Conservation (phyloP, 35 echinoderm and acorn worm genomes). For the Apostichopus californicus region DNA sequence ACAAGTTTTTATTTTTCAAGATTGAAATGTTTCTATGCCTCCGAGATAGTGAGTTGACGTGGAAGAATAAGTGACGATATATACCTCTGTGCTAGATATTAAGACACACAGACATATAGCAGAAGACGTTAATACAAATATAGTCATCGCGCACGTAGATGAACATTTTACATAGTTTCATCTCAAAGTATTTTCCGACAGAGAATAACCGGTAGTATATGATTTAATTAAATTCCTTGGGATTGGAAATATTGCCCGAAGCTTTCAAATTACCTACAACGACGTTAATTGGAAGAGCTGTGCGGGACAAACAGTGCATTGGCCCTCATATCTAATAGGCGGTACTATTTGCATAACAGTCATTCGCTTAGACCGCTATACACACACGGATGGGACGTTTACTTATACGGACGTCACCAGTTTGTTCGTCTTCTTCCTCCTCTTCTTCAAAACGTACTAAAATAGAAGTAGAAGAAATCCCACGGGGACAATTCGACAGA, state of each 20-base stretch:
- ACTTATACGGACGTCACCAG: neutral
- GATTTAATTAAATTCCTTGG: conserved; percentile 28
- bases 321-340: neutral
- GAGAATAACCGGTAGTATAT: neutral
- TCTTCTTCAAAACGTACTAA: neutral
- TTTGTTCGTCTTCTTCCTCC: neutral
- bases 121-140: too few species aligned
- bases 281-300: conserved; percentile 7
- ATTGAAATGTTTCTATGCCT: too few species aligned
- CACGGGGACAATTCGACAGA: conserved; percentile 7
- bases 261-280: neutral
- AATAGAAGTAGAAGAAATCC: neutral
- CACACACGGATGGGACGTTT: neutral
- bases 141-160: neutral
- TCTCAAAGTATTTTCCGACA: neutral
- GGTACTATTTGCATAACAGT: conserved; percentile 7
- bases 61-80: too few species aligned
- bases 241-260: conserved; percentile 11
- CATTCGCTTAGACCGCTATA: neutral
- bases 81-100: too few species aligned
- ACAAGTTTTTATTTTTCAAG: too few species aligned
- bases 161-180: neutral
- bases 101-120: too few species aligned
- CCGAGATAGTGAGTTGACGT: too few species aligned
- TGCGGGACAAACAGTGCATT: conserved; percentile 17